Evolutionary conservation across 2,888 invertebrate genomes (phyloP).

Genomic region (Hyppa rectilinea): DNA sequence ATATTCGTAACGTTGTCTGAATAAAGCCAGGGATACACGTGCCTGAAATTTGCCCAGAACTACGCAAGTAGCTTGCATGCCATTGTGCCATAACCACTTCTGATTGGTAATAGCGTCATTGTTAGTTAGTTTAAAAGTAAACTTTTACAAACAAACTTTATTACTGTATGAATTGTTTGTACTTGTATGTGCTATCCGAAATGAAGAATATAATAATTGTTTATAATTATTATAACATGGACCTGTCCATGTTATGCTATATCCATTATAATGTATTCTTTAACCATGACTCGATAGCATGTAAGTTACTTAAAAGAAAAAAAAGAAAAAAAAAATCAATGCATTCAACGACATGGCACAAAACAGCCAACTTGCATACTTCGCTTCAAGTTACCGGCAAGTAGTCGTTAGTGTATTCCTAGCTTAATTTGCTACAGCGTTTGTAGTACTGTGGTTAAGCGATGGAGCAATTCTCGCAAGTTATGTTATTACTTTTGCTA

Average conservation of each 20-base stretch:
- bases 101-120: not conserved
- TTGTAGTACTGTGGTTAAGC: slow-evolving; percentile 61
- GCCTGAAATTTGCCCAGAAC: not conserved
- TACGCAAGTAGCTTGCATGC: not conserved
- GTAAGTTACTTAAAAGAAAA: not conserved
- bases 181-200: no score
- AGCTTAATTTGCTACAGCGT: slow-evolving; percentile 54
- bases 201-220: no score
- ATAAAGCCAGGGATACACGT: not conserved
- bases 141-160: no score
- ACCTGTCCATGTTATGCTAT: no score
- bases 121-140: no score
- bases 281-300: not conserved
- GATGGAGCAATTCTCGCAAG: slow-evolving; percentile 52
- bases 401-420: not conserved
- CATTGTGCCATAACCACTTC: not conserved
- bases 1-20: slow-evolving; percentile 58
- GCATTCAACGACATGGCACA: no score
- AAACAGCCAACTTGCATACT: not conserved
- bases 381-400: not conserved
- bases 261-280: no score
- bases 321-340: not conserved
- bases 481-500: slow-evolving; percentile 60
- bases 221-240: no score
- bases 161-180: no score